Conservation (phyloP, 2,113 vertebrate species). For the Pelvicachromis taeniatus region DNA sequence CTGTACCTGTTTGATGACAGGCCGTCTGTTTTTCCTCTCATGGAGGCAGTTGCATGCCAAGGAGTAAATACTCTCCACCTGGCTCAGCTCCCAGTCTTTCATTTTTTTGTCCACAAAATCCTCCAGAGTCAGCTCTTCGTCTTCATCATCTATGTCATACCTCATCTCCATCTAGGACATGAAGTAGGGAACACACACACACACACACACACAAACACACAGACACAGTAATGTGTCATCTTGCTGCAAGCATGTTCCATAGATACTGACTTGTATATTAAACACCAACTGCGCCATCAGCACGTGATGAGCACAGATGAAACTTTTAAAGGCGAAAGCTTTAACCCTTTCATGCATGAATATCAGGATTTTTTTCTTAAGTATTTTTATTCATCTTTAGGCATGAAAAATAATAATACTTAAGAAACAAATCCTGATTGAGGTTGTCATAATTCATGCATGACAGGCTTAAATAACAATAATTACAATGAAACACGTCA, state of each 20-base stretch:
- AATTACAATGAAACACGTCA: too few relatives aligned
- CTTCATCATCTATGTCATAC: constrained; percentile 93
- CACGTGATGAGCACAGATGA: background rate
- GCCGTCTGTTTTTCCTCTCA: constrained; percentile 85
- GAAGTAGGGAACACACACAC: background rate
- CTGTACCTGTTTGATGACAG: constrained; percentile 80
- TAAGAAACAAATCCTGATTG: too few relatives aligned
- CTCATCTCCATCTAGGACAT: constrained; percentile 81
- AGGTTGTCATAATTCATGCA: too few relatives aligned
- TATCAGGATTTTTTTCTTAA: too few relatives aligned
- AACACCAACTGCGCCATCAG: background rate
- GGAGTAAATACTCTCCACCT: constrained; percentile 78
- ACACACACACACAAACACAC: background rate
- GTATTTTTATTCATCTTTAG: too few relatives aligned
- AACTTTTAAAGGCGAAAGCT: background rate
- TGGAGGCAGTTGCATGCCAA: constrained; percentile 82
- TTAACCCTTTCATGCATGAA: too few relatives aligned
- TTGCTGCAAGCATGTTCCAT: background rate
- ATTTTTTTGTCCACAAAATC: constrained; percentile 87
- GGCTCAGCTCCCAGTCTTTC: constrained; percentile 69
- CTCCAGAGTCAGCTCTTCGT: constrained; percentile 86
- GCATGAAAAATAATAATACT: too few relatives aligned
- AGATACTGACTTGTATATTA: background rate
- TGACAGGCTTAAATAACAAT: too few relatives aligned
- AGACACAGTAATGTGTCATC: background rate